These are phyloP conservation scores for Julus scanicus DNA, from an alignment of 2,888 invertebrate genomes.

Conservation along the genomic window DNA sequence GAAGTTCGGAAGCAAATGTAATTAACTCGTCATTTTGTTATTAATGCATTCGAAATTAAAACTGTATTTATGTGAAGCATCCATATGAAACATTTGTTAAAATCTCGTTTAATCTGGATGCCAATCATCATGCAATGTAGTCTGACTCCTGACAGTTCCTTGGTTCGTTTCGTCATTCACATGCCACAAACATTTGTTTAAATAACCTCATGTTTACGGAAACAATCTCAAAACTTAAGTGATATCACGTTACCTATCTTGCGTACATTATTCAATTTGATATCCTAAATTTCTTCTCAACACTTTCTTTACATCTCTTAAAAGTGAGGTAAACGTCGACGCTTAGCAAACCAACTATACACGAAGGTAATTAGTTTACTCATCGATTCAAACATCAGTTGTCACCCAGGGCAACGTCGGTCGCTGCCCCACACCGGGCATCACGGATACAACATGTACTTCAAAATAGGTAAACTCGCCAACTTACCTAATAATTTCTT, in stretches of 20 bases:
- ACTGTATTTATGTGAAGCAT: background rate
- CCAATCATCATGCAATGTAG: too few species aligned
- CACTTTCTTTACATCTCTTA: background rate
- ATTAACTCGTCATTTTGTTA: too few species aligned
- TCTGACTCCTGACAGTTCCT: background rate
- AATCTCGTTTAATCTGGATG: background rate
- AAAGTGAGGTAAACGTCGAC: background rate
- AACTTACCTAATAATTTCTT: slow-evolving; percentile 58
- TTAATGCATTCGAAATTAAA: too few species aligned
- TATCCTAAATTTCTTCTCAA: background rate
- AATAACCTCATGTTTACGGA: background rate
- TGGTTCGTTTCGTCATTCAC: background rate
- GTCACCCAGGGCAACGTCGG: slow-evolving; percentile 39
- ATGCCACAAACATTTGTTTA: background rate
- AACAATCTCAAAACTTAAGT: background rate
- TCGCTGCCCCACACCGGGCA: slow-evolving; percentile 34
- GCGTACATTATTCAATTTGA: background rate
- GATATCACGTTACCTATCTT: background rate
- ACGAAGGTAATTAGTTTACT: slow-evolving; percentile 10
- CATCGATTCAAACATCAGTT: slow-evolving; percentile 39
- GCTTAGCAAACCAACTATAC: background rate
- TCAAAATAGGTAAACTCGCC: background rate
- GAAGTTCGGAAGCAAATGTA: background rate
- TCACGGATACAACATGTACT: background rate
- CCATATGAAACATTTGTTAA: background rate